Percentiles rank a stretch among this genome's conserved stretches.
These are phyloP conservation scores for Prietella phreatophila DNA, from an alignment of 2,113 vertebrate species.

Conservation along the genomic window DNA sequence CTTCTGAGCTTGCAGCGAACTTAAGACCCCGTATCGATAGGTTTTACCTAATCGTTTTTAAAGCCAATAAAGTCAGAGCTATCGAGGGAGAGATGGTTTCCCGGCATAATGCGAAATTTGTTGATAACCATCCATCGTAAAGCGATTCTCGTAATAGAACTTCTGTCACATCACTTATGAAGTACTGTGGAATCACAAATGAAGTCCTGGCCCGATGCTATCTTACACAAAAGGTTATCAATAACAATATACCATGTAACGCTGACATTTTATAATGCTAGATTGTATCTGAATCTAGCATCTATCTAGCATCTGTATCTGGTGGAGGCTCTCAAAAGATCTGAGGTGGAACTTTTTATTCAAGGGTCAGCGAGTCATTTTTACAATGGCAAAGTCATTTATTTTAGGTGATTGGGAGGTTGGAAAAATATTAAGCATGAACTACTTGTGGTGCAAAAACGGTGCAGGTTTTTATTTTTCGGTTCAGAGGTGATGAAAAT, in stretches of 20 bases:
- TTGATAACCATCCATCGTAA: neutral
- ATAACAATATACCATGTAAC: neutral
- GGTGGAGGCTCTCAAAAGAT: neutral
- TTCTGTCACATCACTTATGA: neutral
- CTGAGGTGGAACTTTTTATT: neutral
- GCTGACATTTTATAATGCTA: neutral
- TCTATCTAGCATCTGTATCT: neutral
- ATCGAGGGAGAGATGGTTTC: neutral
- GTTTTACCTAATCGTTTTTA: constrained; percentile 36
- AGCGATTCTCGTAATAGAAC: constrained; percentile 1
- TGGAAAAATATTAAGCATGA: neutral
- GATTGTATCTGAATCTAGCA: too few relatives aligned
- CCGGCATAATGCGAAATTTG: neutral
- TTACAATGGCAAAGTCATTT: neutral
- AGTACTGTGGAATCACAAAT: neutral
- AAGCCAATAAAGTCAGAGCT: constrained; percentile 10
- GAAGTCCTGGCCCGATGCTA: neutral
- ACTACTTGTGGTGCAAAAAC: neutral
- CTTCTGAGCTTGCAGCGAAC: constrained; percentile 23
- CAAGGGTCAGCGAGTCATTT: neutral
- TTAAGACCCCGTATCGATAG: constrained; percentile 26
- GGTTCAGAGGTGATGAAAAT: neutral
- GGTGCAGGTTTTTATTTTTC: neutral
- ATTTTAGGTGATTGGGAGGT: neutral
- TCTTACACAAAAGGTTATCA: neutral